Evolutionary conservation across 2,888 invertebrate species (phyloP).

Genomic region (Sphaeridia pumilis): DNA sequence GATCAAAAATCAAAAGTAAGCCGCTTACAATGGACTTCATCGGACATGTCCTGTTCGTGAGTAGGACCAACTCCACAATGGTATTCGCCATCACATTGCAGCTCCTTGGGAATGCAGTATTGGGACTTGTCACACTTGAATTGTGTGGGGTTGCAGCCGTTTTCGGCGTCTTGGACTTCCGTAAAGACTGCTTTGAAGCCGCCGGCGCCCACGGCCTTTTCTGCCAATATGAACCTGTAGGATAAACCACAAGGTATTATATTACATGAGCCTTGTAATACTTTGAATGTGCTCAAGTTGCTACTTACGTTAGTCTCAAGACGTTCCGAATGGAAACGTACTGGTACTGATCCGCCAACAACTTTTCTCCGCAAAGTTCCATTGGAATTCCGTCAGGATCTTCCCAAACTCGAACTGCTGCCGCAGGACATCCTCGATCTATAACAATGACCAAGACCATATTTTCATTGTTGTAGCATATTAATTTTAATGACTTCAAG

Average conservation of each 20-base stretch:
- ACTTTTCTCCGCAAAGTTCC: slow-evolving; percentile 80
- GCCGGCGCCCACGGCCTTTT: slow-evolving; percentile 84
- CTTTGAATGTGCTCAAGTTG: too few species aligned
- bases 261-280: too few species aligned
- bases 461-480: neutral
- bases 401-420: slow-evolving; percentile 79
- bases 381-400: slow-evolving; percentile 66
- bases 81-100: slow-evolving; percentile 42
- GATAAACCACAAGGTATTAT: too few species aligned
- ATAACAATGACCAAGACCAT: slow-evolving; percentile 14
- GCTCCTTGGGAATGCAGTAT: slow-evolving; percentile 44
- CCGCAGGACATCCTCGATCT: slow-evolving; percentile 85
- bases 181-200: slow-evolving; percentile 94
- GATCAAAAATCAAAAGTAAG: too few species aligned
- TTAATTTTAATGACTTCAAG: too few species aligned
- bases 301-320: slow-evolving; percentile 66
- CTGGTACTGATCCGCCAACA: slow-evolving; percentile 62
- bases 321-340: slow-evolving; percentile 75
- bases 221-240: slow-evolving; percentile 89
- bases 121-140: slow-evolving; percentile 42
- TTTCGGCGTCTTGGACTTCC: slow-evolving; percentile 52
- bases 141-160: slow-evolving; percentile 34
- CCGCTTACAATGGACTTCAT: slow-evolving; percentile 41
- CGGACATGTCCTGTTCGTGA: slow-evolving; percentile 42
- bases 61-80: slow-evolving; percentile 43